phyloP scores from a whole-genome alignment of 2,888 invertebrate genomes.

The Pterostichus madidus region DNA sequence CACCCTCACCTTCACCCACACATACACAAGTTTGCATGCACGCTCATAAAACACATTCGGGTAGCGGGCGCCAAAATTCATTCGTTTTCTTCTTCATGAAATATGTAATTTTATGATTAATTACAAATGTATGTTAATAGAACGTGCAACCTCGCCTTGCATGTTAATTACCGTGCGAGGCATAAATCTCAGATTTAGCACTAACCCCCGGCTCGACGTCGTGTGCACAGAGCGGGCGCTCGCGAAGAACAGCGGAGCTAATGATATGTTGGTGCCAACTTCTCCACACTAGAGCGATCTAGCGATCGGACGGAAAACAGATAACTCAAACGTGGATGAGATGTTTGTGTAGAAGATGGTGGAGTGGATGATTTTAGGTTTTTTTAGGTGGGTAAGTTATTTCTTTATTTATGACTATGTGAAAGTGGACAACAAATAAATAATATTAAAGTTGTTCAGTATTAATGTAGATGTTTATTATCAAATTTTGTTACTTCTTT shows the following conservation, averaged over 20 bases:
- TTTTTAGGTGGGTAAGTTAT: not conserved
- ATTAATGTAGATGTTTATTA: too few relatives aligned
- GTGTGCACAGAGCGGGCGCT: not conserved
- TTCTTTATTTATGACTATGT: too few relatives aligned
- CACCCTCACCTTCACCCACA: not conserved
- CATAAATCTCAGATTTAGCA: conserved; percentile 55
- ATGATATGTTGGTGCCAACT: conserved; percentile 15
- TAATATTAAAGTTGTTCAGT: too few relatives aligned
- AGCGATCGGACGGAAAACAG: not conserved
- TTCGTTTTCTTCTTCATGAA: conserved; percentile 61
- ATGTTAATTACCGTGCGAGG: conserved; percentile 62
- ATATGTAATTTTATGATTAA: conserved; percentile 65
- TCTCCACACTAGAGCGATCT: not conserved
- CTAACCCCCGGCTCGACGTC: not conserved
- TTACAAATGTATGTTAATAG: conserved; percentile 65
- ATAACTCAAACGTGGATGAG: not conserved
- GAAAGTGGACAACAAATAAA: too few relatives aligned
- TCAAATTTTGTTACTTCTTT: too few relatives aligned
- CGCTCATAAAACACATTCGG: conserved; percentile 30
- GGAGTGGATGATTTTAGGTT: not conserved
- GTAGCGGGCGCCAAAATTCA: conserved; percentile 50
- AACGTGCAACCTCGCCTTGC: conserved; percentile 61
- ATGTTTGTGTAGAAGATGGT: not conserved
- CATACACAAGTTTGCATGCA: conserved; percentile 25
- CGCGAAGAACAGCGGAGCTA: not conserved